Base-by-base conservation (phyloP, 2,113 vertebrate species). In the Opisthocomus hoazin region DNA sequence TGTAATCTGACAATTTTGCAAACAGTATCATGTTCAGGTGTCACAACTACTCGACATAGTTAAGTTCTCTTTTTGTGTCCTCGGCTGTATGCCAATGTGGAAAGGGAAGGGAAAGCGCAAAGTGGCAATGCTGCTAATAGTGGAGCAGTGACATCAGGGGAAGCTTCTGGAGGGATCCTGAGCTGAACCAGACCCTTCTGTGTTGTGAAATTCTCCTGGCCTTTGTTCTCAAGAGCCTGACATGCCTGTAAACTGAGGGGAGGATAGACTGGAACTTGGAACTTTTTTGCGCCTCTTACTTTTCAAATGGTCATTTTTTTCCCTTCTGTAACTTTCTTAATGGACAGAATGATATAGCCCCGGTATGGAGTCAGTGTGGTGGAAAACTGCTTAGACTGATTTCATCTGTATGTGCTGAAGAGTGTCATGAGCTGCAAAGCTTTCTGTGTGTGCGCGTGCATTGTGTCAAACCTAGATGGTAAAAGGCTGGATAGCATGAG, bases 401-500 rank as follows among this genome's bases (percentile, higher is more conserved):
- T 65, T 81, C 53, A 32, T 88, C 70, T 89, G 17, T 37, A 46
- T 46, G n/a, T 70, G 51, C 60, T 65, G 23, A 46, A 61, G 32
- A 53, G 37, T 71, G 83, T 74, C 41, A 70, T 65, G 65, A 86
- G 87, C 85, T 74, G 64, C 64, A 66, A 45, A 68, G 51, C 56
- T 87, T 87, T 61, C 51, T 74, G 27, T 81, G 4, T 46, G 53
- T 45, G 11, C 66, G 77, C 75, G 65, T 83, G 84, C 9, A 5
- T 56, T 89, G 65, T 94, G 82, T 97, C 88, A 95, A 58, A 66
- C 15, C 48, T 80, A 94, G 93, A 94, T 78, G 94, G 61, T 90
- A 95, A 93, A 95, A 95, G 76, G 71, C 82, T 81, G 85, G 87
- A 95, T 66, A 81, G 80, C 39, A 84, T 96, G 91, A 97, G 89